Base-by-base conservation (phyloP, 2,797 vertebrate genomes). In the Hypotaenidia okinawae region DNA sequence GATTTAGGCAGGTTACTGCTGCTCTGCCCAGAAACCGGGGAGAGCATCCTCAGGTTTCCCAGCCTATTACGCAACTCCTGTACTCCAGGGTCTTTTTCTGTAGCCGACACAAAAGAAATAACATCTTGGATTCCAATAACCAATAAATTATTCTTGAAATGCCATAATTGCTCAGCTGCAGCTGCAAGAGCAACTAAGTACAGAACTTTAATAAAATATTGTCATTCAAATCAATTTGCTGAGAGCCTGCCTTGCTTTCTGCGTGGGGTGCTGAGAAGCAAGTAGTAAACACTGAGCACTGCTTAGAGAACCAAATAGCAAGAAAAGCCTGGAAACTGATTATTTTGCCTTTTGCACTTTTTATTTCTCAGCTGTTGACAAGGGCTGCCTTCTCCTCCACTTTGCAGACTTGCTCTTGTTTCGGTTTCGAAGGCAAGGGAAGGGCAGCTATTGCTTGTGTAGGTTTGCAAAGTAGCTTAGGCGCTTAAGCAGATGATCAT, bases 171-270 rank as follows among this genome's bases (percentile, higher is more conserved):
- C 80, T 89, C 81, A 75, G 87, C 79, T 87, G 84, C 90, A 93
- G 86, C 82, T 86, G 82, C 78, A 93, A 67, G 21, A 87, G 54
- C 64, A 80, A 70, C 79, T 67, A 83, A 91, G 62, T 77, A 37
- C 52, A 84, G 83, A 96, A 91, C 81, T 96, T 94, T 91, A 96
- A 95, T 95, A 93, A 91, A 96, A 96, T 90, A 90, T 70, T 82
- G 47, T 73, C 1, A 0, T 84, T 95, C 84, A 73, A 83, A 95
- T 95, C 90, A 96, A 84, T 96, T 90, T 90, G 64, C 58, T 54
- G 49, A 22, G 57, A 84, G 51, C 25, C 59, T 62, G 61, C 14
- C 22, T 63, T 37, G 47, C 30, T 84, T 72, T 91, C 73, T 84
- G 41, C 4, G 2, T 43, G 66, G 59, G 52, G 70, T 75, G 51